phyloP scores from a whole-genome alignment of 2,888 invertebrate genomes.

The Psylliodes chrysocephalus region DNA sequence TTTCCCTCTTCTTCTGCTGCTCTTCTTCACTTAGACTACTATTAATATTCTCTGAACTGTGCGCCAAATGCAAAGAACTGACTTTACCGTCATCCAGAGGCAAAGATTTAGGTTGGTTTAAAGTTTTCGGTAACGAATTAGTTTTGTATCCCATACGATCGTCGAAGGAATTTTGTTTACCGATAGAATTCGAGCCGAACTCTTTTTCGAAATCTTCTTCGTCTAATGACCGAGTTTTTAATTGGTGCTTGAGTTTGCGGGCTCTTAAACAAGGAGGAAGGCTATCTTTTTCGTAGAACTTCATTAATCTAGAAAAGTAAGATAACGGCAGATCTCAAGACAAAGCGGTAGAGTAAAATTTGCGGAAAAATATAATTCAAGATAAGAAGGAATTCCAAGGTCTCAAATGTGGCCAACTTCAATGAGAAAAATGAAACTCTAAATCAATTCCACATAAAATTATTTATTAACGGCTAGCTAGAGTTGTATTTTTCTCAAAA shows the following conservation, averaged over 20 bases:
- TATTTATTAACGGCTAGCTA: too few relatives aligned
- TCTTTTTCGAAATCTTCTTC: slow-evolving; percentile 79
- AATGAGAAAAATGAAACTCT: too few relatives aligned
- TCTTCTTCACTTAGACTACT: slow-evolving; percentile 48
- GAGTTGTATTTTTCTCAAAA: too few relatives aligned
- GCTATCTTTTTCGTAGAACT: slow-evolving; percentile 59
- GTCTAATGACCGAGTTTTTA: slow-evolving; percentile 76
- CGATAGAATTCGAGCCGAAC: slow-evolving; percentile 64
- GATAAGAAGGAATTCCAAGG: too few relatives aligned
- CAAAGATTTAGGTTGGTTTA: slow-evolving; percentile 69
- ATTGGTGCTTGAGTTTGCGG: slow-evolving; percentile 70
- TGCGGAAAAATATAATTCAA: too few relatives aligned
- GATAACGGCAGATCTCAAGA: too few relatives aligned
- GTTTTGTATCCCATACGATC: slow-evolving; percentile 51
- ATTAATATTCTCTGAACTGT: slow-evolving; percentile 56
- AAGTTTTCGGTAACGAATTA: slow-evolving; percentile 69
- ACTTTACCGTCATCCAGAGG: slow-evolving; percentile 62
- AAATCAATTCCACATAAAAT: too few relatives aligned
- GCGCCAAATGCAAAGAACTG: slow-evolving; percentile 56
- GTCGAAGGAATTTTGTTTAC: slow-evolving; percentile 71
- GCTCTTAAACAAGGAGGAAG: slow-evolving; percentile 73
- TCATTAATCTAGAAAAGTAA: slow-evolving; percentile 51
- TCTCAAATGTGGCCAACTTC: too few relatives aligned
- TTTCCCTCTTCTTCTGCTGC: slow-evolving; percentile 73
- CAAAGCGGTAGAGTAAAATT: too few relatives aligned